Evolutionary conservation across 2,113 vertebrate genomes (phyloP).

Genomic region (Cebidichthys violaceus): DNA sequence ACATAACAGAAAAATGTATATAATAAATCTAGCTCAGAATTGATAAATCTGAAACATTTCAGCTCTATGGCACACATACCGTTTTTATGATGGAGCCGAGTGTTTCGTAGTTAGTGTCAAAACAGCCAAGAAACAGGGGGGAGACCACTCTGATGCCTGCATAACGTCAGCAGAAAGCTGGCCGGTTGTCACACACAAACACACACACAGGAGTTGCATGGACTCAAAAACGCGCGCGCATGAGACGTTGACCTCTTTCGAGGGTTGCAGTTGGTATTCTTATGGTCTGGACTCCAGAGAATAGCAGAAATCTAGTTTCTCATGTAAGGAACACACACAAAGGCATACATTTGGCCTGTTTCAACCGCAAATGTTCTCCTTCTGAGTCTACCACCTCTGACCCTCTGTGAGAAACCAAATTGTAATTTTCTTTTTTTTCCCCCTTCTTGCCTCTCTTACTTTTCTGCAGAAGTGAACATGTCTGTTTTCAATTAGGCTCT

Average conservation of each 20-base stretch:
- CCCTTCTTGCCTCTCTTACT: slow-evolving; percentile 1
- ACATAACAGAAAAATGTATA: not conserved
- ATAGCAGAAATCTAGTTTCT: not conserved
- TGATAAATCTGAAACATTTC: slow-evolving; percentile 16
- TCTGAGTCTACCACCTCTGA: slow-evolving; percentile 17
- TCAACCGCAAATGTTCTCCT: not conserved
- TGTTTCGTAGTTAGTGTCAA: slow-evolving; percentile 1
- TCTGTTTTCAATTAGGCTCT: slow-evolving; percentile 76
- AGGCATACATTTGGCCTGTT: not conserved
- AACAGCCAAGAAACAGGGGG: slow-evolving; percentile 4
- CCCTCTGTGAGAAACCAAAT: slow-evolving; percentile 11
- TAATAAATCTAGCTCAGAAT: not conserved
- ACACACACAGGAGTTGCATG: not conserved
- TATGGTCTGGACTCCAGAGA: not conserved
- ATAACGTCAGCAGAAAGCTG: not conserved
- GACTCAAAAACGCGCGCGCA: not conserved
- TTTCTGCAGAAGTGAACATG: slow-evolving; percentile 39
- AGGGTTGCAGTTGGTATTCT: not conserved
- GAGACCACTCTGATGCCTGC: slow-evolving; percentile 22
- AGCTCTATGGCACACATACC: not conserved
- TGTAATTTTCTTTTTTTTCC: slow-evolving; percentile 7
- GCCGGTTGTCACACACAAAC: not conserved
- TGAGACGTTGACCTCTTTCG: not conserved
- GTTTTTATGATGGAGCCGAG: not conserved
- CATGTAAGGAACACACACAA: not conserved